Base-by-base conservation (phyloP, 2,888 invertebrate genomes). In the Synanthedon myopaeformis region DNA sequence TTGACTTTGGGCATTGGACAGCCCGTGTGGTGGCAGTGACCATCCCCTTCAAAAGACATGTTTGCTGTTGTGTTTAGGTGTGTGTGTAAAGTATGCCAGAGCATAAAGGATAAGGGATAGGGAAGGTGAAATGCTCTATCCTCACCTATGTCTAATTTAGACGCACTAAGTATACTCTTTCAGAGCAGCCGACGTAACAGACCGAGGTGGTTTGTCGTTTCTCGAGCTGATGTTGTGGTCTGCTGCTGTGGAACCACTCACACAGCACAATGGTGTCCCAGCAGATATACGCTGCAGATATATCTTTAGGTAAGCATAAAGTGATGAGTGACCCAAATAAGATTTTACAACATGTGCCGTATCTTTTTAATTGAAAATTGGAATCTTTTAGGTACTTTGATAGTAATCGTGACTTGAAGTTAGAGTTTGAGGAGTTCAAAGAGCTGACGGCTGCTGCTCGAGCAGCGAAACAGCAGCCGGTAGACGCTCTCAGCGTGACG, bases 271-370 rank as follows among this genome's bases (percentile, higher is more conserved):
- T 14, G 91, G 91, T 0, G 62, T 86, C 35, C 82, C 91, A 0
- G 92, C 92, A 0, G 93, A 93, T 71, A 84, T 92, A 59, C 79
- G 93, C 42, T 92, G 92, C 71, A 82, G 91, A 64, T 93, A 92
- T 66, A 92, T 93, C 58, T 93, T 93, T 66, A 85, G 91, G 79
- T 91, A n/a, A 35, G 35, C 0, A 0, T 2, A 23, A 3, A 23
- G 23, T 17, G 17, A 17, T 17, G 23, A 23, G 23, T 23, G 5
- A 23, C n/a, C 6, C 2, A 12, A 17, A 8, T 19, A 19, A 11
- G 4, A 12, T 10, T 5, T 17, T 11, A n/a, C 17, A 23, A 8
- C 4, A 23, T 17, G 12, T 19, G 50, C 6, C 13, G 3, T 13
- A 3, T 51, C 1, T 13, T 53, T 17, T 17, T 14, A 2, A 23